These are phyloP conservation scores for Tenthredo livida DNA, from an alignment of 2,888 invertebrate species.

Conservation along the genomic window DNA sequence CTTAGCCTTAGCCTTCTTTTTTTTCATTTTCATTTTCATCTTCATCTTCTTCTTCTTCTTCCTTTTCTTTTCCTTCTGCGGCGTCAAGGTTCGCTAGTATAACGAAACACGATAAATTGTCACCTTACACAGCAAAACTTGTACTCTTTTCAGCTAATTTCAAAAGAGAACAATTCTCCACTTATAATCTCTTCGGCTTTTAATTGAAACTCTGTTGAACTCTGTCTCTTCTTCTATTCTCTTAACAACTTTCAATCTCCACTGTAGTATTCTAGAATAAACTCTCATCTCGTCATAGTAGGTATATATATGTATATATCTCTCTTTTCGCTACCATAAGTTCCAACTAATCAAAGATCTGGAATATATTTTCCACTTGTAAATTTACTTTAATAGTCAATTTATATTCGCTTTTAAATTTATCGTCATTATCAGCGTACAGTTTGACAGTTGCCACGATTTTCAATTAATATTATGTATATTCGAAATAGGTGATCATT, in stretches of 20 bases:
- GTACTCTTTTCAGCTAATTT: neutral
- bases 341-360: neutral
- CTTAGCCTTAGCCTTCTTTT: neutral
- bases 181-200: constrained; percentile 29
- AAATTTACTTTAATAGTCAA: neutral
- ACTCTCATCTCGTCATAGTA: neutral
- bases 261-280: neutral
- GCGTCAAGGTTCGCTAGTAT: neutral
- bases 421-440: neutral
- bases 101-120: constrained; percentile 37
- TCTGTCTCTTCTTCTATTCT: constrained; percentile 30
- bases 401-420: neutral
- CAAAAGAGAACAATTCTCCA: constrained; percentile 25
- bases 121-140: constrained; percentile 13
- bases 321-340: neutral
- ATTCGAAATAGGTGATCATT: neutral
- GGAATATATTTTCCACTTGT: constrained; percentile 4
- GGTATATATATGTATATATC: too few species aligned
- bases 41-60: too few species aligned
- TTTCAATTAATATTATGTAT: neutral
- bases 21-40: neutral
- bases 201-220: constrained; percentile 34
- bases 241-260: constrained; percentile 35
- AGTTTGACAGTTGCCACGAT: neutral
- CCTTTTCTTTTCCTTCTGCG: neutral